These are phyloP conservation scores for Heliconius hewitsoni DNA, from an alignment of 1,140 invertebrate species.

Conservation along the genomic window DNA sequence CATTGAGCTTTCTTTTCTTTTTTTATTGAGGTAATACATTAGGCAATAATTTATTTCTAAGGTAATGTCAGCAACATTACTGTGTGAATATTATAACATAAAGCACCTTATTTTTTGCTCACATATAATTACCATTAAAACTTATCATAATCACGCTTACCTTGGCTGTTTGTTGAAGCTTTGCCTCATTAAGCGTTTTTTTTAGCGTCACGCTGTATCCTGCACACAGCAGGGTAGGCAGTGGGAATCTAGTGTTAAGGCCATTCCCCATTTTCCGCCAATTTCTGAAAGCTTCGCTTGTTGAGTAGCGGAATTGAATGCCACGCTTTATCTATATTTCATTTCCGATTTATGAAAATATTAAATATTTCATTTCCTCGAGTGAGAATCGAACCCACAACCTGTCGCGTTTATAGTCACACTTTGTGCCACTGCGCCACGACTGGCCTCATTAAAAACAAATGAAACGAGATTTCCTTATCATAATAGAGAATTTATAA, in stretches of 20 bases:
- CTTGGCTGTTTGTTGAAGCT: background rate
- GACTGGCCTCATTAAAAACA: background rate
- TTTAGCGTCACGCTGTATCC: no score
- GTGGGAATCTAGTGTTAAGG: no score
- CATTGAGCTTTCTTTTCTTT: background rate
- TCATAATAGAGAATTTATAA: conserved; percentile 8
- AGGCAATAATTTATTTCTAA: background rate
- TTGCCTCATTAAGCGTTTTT: background rate
- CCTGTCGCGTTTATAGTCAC: no score
- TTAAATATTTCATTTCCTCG: no score
- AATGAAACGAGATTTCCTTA: conserved; percentile 7
- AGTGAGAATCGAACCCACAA: no score
- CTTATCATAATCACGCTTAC: background rate
- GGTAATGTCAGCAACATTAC: background rate
- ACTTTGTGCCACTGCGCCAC: no score
- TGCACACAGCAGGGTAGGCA: no score
- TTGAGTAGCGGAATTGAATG: no score
- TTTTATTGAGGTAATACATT: background rate
- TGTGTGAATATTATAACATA: background rate
- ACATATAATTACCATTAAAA: background rate
- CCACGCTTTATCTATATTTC: no score
- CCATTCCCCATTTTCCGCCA: no score
- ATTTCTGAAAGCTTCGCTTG: no score
- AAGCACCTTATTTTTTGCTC: background rate
- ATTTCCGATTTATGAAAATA: no score